These are phyloP conservation scores for Glaucomys volans DNA, from an alignment of 2,113 vertebrate species.

Conservation along the genomic window DNA sequence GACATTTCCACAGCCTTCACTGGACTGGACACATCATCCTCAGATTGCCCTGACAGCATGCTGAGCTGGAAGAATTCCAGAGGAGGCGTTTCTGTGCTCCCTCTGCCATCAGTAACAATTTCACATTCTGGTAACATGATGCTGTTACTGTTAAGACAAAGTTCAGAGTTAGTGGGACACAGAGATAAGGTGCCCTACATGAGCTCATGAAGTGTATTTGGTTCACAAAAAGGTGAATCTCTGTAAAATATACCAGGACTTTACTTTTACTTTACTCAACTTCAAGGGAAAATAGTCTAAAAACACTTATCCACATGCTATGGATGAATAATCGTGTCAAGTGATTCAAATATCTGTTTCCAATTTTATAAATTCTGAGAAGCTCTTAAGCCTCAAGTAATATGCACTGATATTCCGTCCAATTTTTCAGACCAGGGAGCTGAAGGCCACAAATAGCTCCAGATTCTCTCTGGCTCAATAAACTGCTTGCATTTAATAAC, in stretches of 20 bases:
- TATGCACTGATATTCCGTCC: slow-evolving; percentile 67
- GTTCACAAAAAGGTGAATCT: slow-evolving; percentile 49
- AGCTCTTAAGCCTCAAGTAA: slow-evolving; percentile 59
- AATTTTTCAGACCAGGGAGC: slow-evolving; percentile 76
- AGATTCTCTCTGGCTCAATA: slow-evolving; percentile 67
- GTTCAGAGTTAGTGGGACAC: background rate
- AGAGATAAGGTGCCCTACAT: slow-evolving; percentile 15
- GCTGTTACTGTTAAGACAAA: slow-evolving; percentile 8
- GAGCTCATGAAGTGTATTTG: slow-evolving; percentile 20
- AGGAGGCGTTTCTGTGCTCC: slow-evolving; percentile 30
- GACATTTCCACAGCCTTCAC: slow-evolving; percentile 52
- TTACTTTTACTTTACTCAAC: slow-evolving; percentile 53
- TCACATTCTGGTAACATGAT: slow-evolving; percentile 16
- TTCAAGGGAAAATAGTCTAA: slow-evolving; percentile 11
- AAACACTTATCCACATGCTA: slow-evolving; percentile 23
- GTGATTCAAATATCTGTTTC: slow-evolving; percentile 69
- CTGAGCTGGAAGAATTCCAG: slow-evolving; percentile 54
- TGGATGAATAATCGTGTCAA: slow-evolving; percentile 54
- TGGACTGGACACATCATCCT: slow-evolving; percentile 31
- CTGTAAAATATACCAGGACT: background rate
- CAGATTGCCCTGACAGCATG: slow-evolving; percentile 28
- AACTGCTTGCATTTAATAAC: slow-evolving; percentile 73
- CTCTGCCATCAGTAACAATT: slow-evolving; percentile 16
- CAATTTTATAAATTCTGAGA: slow-evolving; percentile 73
- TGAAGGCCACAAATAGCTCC: slow-evolving; percentile 59